phyloP scores from a whole-genome alignment of 1,140 invertebrate genomes.

The Oscheius sp. region DNA sequence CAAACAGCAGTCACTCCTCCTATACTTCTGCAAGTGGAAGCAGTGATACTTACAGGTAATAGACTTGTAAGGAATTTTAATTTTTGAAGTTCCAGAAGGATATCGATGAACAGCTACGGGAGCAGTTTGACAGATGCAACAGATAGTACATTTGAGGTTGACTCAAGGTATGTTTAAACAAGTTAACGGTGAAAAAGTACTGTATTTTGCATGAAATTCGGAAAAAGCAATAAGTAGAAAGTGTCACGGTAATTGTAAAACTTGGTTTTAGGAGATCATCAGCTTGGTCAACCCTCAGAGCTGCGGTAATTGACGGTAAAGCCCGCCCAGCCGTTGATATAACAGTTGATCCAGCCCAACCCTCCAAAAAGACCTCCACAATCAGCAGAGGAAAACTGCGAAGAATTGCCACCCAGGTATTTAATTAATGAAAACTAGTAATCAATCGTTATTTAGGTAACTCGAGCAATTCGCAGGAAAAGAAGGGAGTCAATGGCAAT shows the following conservation, averaged over 20 bases:
- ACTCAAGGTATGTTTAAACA: constrained; percentile 26
- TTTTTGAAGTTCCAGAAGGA: too few relatives aligned
- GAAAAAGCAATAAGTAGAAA: too few relatives aligned
- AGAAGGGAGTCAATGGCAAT: constrained; percentile 40
- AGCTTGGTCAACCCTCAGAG: constrained; percentile 36
- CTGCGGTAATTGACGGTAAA: constrained; percentile 32
- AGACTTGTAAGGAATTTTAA: too few relatives aligned
- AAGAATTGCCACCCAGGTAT: constrained; percentile 33
- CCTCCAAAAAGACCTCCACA: constrained; percentile 24
- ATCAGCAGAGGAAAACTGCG: constrained; percentile 37
- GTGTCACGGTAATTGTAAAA: background rate
- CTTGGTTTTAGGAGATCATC: constrained; percentile 29
- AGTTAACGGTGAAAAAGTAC: too few relatives aligned
- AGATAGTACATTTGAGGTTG: constrained; percentile 33
- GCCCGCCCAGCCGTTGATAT: constrained; percentile 27
- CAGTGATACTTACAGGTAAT: constrained; percentile 32
- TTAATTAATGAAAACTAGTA: constrained; percentile 6
- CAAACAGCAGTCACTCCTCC: constrained; percentile 36
- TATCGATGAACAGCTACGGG: constrained; percentile 42
- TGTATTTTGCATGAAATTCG: too few relatives aligned
- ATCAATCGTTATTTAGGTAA: constrained; percentile 20
- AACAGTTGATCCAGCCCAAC: constrained; percentile 16
- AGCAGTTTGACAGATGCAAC: constrained; percentile 37
- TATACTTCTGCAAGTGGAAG: constrained; percentile 39
- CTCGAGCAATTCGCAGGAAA: constrained; percentile 41